Conservation (phyloP, 2,888 invertebrate genomes). For the Papilio demoleus region DNA sequence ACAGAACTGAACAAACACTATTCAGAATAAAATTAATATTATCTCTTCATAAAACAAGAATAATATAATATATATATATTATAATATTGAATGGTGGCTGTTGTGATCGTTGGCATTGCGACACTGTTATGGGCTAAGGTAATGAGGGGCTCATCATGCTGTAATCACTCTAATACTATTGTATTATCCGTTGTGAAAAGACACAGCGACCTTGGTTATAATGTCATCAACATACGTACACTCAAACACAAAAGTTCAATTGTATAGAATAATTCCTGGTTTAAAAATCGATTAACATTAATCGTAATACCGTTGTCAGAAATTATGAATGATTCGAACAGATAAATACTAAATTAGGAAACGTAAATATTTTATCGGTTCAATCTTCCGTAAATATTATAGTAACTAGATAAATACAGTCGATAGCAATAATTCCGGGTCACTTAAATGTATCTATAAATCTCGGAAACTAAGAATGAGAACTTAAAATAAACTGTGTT, state of each 20-base stretch:
- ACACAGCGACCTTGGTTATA: slow-evolving; percentile 43
- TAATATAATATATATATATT: no score
- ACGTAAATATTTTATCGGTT: background rate
- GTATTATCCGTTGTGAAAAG: slow-evolving; percentile 47
- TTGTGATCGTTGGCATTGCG: slow-evolving; percentile 59
- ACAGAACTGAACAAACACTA: background rate
- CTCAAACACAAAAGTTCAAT: background rate
- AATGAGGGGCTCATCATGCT: slow-evolving; percentile 57
- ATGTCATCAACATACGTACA: slow-evolving; percentile 21
- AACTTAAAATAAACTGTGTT: no score
- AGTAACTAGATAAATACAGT: no score
- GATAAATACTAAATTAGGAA: slow-evolving; percentile 1
- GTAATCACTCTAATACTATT: slow-evolving; percentile 45
- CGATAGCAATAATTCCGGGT: no score
- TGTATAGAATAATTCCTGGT: background rate
- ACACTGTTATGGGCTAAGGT: slow-evolving; percentile 59
- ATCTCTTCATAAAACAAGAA: background rate
- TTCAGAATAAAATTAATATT: background rate
- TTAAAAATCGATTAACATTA: background rate
- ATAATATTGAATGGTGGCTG: slow-evolving; percentile 47
- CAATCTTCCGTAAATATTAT: slow-evolving; percentile 1
- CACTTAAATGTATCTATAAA: no score
- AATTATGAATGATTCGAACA: background rate
- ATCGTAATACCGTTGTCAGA: no score
- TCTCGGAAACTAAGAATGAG: no score